phyloP scores from a whole-genome alignment of 2,113 vertebrate genomes.

The Urocynchramus pylzowi region DNA sequence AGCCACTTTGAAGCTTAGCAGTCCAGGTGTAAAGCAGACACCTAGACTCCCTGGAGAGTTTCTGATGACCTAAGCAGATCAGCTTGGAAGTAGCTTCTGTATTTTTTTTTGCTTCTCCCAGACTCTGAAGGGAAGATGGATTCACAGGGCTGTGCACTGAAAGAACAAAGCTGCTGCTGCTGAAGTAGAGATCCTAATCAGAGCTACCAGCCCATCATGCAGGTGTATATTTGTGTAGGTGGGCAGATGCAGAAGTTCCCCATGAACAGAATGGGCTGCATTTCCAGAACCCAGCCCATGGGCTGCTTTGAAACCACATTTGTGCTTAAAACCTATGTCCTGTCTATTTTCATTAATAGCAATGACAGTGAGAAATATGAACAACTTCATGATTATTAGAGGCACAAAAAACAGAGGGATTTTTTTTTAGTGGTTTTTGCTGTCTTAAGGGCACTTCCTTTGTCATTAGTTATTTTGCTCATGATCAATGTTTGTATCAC shows the following conservation, averaged over 20 bases:
- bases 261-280: neutral
- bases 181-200: neutral
- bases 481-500: neutral
- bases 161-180: neutral
- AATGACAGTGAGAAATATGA: neutral
- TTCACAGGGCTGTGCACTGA: neutral
- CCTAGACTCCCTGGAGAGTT: neutral
- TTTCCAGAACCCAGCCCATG: neutral
- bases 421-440: neutral
- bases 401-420: neutral
- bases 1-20: neutral
- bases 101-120: neutral
- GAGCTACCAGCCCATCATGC: neutral
- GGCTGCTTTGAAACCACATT: neutral
- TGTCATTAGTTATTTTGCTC: neutral
- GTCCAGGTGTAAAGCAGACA: neutral
- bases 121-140: neutral
- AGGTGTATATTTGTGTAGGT: neutral
- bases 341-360: neutral
- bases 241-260: neutral
- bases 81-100: neutral
- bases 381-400: neutral
- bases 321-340: neutral
- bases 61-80: neutral
- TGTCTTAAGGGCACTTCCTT: neutral